These are phyloP conservation scores for Mythimna lalbum DNA, from an alignment of 2,888 invertebrate genomes.

Conservation along the genomic window DNA sequence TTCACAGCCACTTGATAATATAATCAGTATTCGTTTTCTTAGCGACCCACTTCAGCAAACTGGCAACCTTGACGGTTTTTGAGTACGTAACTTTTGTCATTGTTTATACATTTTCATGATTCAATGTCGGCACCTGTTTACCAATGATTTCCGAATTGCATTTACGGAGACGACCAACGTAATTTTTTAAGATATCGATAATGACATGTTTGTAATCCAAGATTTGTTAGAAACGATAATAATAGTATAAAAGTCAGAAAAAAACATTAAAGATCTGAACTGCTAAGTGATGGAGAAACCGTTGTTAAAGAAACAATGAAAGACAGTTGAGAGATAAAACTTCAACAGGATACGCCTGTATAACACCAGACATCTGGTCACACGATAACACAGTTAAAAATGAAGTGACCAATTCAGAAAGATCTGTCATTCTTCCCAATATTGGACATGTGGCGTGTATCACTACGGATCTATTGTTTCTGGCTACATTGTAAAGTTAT, in stretches of 20 bases:
- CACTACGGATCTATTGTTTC: constrained; percentile 28
- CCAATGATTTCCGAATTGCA: constrained; percentile 11
- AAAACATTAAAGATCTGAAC: neutral
- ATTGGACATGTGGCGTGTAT: constrained; percentile 1
- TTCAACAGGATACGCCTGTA: constrained; percentile 44
- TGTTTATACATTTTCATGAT: constrained; percentile 26
- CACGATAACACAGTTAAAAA: constrained; percentile 33
- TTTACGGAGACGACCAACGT: neutral
- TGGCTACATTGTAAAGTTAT: constrained; percentile 52
- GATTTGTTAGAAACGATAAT: neutral
- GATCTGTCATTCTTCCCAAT: constrained; percentile 23
- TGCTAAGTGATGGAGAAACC: constrained; percentile 2
- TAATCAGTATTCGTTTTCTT: constrained; percentile 64
- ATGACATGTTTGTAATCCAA: neutral
- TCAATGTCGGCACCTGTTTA: neutral
- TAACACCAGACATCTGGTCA: constrained; percentile 53
- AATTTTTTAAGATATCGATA: neutral
- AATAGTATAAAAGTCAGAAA: neutral
- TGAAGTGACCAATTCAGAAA: constrained; percentile 26
- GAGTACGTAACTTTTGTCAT: constrained; percentile 33
- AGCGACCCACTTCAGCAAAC: constrained; percentile 68
- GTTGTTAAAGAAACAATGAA: constrained; percentile 20
- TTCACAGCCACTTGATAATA: constrained; percentile 58
- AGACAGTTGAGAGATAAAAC: constrained; percentile 18
- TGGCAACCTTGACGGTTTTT: constrained; percentile 61